Conservation (phyloP, 2,797 vertebrate genomes). For the Myotis findleyi region DNA sequence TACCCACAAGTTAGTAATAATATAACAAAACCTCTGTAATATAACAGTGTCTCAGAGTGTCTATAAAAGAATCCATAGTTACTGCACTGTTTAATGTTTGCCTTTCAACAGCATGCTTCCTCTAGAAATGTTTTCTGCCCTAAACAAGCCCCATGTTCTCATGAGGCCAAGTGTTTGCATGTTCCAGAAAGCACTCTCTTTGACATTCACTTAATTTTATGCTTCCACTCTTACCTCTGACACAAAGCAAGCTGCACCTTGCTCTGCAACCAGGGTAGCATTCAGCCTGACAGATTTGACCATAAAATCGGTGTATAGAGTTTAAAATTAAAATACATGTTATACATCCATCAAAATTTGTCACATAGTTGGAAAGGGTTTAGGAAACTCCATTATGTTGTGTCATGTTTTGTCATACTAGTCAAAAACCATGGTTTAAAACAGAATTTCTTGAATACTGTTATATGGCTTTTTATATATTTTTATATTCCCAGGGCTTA, state of each 20-base stretch:
- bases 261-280: conserved; percentile 35
- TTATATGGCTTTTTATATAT: background rate
- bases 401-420: background rate
- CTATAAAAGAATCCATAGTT: conserved; percentile 59
- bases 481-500: background rate
- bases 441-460: background rate
- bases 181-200: conserved; percentile 59
- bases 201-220: conserved; percentile 72
- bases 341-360: conserved; percentile 50
- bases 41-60: conserved; percentile 13
- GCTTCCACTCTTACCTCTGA: conserved; percentile 63
- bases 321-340: conserved; percentile 65
- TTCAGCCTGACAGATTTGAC: conserved; percentile 59
- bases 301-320: conserved; percentile 30
- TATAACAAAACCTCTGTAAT: conserved; percentile 28
- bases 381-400: background rate
- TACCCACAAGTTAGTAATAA: conserved; percentile 55
- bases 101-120: conserved; percentile 27
- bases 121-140: conserved; percentile 42
- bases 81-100: conserved; percentile 33
- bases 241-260: conserved; percentile 61
- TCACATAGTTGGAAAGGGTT: background rate
- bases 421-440: background rate
- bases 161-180: conserved; percentile 49
- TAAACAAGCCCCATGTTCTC: conserved; percentile 41